Base-by-base conservation (phyloP, 2,113 vertebrate genomes). In the Clarias macrocephalus region DNA sequence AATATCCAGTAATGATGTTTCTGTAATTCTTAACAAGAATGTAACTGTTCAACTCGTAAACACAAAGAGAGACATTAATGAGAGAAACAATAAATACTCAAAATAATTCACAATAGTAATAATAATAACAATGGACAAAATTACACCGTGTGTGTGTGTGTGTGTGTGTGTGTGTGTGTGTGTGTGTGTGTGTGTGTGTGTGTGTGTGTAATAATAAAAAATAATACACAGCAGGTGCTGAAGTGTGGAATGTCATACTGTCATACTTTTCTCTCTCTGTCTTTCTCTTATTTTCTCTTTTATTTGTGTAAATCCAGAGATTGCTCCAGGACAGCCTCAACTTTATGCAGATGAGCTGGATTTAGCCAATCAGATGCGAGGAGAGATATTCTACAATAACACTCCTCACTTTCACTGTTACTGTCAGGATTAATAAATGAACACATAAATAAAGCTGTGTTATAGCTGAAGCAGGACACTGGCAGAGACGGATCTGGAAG, bases 161-260 rank as follows among this genome's bases (percentile, higher is more conserved):
- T 37, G 33, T 37, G 33, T 37, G 33, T 37, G 33, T 2, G 33
- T 33, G 33, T 33, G 33, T 8, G 18, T 2, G 59, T 5, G 59
- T 25, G 33, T 37, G 33, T 37, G 33, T 37, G 33, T 37, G 33
- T 37, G 33, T 2, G 33, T 62, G 60, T 62, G 60, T 62, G 60
- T 62, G 60, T 62, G 60, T 62, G 19, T 37, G 79, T 48, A 6
- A 48, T 48, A 48, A 48, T 48, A 48, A 48, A 48, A n/a, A n/a
- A 18, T 68, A 54, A 54, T 10, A 25, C 63, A 60, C 63, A 83
- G 18, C 65, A 84, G 66, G 82, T 84, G 66, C 15, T 25, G 82
- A 70, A 57, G 28, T 72, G 65, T 84, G 28, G 72, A 75, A 48
- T 48, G 18, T 5, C 33, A 37, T 42, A 72, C 42, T 11, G n/a